Evolutionary conservation across 1,140 invertebrate species (phyloP).

Genomic region (Pseudomyrmex pallidus): DNA sequence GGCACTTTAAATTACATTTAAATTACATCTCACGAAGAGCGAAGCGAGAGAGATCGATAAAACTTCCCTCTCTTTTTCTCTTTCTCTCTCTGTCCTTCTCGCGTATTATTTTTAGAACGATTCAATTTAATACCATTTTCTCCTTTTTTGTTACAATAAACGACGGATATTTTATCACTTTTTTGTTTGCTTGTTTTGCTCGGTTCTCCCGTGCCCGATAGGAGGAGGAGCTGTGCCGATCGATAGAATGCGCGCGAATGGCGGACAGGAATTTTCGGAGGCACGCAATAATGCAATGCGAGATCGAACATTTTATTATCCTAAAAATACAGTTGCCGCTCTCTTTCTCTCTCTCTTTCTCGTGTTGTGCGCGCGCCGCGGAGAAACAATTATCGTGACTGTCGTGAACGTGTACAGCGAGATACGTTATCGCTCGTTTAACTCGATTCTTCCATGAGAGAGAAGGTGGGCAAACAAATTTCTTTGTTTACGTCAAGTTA

Average conservation of each 20-base stretch:
- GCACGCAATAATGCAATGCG: constrained; percentile 53
- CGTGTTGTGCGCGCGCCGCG: constrained; percentile 30
- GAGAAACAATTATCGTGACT: constrained; percentile 58
- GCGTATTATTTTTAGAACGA: constrained; percentile 54
- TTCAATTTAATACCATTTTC: constrained; percentile 41
- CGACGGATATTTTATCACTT: constrained; percentile 56
- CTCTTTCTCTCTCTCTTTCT: not conserved
- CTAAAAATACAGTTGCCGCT: constrained; percentile 36
- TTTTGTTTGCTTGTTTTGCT: constrained; percentile 56
- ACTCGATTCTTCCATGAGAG: constrained; percentile 32
- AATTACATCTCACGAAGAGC: constrained; percentile 52
- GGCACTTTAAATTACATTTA: constrained; percentile 24
- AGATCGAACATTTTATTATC: constrained; percentile 51
- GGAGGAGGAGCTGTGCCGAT: constrained; percentile 46
- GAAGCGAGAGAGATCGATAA: constrained; percentile 32
- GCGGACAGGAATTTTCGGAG: constrained; percentile 58
- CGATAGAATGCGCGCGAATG: constrained; percentile 53
- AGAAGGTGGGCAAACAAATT: constrained; percentile 41
- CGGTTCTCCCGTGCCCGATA: not conserved
- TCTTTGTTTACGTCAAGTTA: constrained; percentile 32
- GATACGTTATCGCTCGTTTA: constrained; percentile 62
- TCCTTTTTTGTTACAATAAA: constrained; percentile 49
- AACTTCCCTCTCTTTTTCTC: not conserved
- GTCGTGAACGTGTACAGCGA: constrained; percentile 51
- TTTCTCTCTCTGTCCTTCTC: not conserved